Evolutionary conservation across 1,140 invertebrate species (phyloP).

Genomic region (Lutraria rhynchaena): DNA sequence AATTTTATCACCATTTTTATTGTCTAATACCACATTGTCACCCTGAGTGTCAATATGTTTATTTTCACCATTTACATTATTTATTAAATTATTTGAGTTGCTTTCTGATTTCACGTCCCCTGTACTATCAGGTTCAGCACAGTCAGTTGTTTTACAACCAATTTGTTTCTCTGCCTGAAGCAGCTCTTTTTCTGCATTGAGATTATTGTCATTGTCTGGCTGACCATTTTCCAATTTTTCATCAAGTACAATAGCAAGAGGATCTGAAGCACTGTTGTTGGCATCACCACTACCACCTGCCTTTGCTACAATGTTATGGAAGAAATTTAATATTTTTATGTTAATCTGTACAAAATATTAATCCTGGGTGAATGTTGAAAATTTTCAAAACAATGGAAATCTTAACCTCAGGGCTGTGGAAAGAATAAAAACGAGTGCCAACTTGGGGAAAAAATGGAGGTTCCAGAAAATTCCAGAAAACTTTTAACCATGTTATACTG

Average conservation of each 20-base stretch:
- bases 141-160: neutral
- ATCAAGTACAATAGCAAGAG: constrained; percentile 53
- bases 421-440: too few relatives aligned
- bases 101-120: constrained; percentile 29
- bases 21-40: constrained; percentile 1
- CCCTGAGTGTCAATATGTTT: neutral
- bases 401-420: too few relatives aligned
- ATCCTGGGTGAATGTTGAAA: too few relatives aligned
- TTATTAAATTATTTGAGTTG: constrained; percentile 29
- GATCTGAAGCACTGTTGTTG: constrained; percentile 29
- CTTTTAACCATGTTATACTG: too few relatives aligned
- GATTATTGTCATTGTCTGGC: constrained; percentile 78
- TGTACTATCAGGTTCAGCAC: constrained; percentile 36
- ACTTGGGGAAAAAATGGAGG: too few relatives aligned
- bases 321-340: too few relatives aligned
- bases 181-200: constrained; percentile 76
- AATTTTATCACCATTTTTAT: constrained; percentile 9
- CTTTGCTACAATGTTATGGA: neutral
- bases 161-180: constrained; percentile 39
- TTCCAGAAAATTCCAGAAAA: too few relatives aligned
- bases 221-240: constrained; percentile 75
- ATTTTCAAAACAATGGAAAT: too few relatives aligned
- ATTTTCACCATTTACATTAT: constrained; percentile 27
- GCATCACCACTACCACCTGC: constrained; percentile 15
- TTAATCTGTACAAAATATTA: too few relatives aligned